Evolutionary conservation across 2,888 invertebrate genomes (phyloP).

Genomic region (Archips crataeganus): DNA sequence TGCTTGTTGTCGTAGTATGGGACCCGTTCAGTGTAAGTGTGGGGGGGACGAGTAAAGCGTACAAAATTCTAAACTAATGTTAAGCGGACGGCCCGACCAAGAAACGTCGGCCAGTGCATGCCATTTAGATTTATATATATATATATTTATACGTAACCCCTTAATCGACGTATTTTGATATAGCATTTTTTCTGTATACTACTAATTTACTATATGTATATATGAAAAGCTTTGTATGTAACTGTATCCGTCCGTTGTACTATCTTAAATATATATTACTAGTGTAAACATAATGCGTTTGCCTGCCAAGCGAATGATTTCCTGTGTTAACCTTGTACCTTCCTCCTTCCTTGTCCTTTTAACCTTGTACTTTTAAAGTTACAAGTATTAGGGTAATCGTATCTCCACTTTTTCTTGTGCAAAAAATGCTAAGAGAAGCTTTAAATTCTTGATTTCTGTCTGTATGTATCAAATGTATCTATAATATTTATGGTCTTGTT

Average conservation of each 20-base stretch:
- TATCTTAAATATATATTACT: neutral
- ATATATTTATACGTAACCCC: neutral
- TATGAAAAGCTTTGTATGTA: neutral
- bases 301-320: neutral
- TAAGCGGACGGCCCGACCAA: neutral
- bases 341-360: no score
- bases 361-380: neutral
- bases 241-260: neutral
- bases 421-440: neutral
- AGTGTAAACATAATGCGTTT: neutral
- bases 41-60: slow-evolving; percentile 17
- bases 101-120: neutral
- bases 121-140: neutral
- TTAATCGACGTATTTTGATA: neutral
- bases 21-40: neutral
- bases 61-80: slow-evolving; percentile 32
- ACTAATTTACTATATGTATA: neutral
- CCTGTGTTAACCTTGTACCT: no score
- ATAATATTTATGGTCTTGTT: neutral
- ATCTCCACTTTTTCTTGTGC: neutral
- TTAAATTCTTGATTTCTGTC: neutral
- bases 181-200: neutral
- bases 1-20: neutral
- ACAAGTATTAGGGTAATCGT: neutral
- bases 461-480: neutral